A percentile compares a stretch with the other conserved stretches of the same genome.
Conservation (phyloP, 2,797 vertebrate species). For the Semotilus atromaculatus region DNA sequence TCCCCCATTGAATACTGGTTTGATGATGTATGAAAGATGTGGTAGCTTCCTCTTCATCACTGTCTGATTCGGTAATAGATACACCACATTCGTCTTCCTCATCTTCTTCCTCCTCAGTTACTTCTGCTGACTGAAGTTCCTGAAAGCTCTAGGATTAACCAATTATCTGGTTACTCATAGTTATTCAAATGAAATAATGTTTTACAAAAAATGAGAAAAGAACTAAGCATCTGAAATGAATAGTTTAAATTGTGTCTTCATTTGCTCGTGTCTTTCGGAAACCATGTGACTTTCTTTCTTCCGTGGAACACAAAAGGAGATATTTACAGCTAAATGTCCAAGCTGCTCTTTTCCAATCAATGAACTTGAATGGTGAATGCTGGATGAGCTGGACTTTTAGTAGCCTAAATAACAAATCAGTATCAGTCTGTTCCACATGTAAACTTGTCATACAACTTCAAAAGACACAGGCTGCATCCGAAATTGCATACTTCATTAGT, state of each 20-base stretch:
- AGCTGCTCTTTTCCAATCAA: neutral
- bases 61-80: conserved; percentile 90
- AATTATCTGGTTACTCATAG: neutral
- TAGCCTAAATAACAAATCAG: neutral
- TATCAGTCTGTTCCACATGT: neutral
- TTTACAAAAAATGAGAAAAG: neutral
- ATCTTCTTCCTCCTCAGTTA: conserved; percentile 83
- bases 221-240: neutral
- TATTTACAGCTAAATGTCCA: neutral
- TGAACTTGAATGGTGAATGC: neutral
- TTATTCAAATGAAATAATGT: neutral
- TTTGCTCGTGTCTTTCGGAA: neutral
- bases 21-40: conserved; percentile 79
- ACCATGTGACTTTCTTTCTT: neutral
- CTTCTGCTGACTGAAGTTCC: conserved; percentile 78
- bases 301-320: neutral
- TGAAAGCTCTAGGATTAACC: conserved; percentile 80
- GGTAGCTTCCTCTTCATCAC: conserved; percentile 84
- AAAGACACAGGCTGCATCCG: neutral
- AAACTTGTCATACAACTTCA: neutral
- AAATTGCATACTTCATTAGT: too few species aligned
- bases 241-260: neutral
- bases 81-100: conserved; percentile 81
- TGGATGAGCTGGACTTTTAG: neutral
- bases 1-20: conserved; percentile 86